Evolutionary conservation across 2,888 invertebrate genomes (phyloP).

Genomic region (Cheilosia impressa): DNA sequence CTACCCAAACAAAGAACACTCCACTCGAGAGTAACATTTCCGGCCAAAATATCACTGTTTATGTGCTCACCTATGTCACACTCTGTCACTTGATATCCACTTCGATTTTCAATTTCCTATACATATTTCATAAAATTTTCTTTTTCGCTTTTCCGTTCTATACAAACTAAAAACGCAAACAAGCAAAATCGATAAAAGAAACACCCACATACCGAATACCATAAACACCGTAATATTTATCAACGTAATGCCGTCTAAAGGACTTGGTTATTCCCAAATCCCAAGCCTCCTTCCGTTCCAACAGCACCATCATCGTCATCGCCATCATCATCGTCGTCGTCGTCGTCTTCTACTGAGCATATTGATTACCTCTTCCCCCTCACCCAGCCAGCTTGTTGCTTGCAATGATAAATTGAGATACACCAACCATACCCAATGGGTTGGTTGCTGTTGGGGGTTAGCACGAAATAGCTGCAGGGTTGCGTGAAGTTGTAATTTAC

Average conservation of each 20-base stretch:
- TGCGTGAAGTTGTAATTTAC: slow-evolving; percentile 8
- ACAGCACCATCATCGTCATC: slow-evolving; percentile 12
- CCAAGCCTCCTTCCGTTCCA: slow-evolving; percentile 1
- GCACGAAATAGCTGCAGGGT: slow-evolving; percentile 23
- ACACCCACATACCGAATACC: not conserved
- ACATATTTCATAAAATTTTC: slow-evolving; percentile 8
- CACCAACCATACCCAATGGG: not conserved
- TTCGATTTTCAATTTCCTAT: slow-evolving; percentile 50
- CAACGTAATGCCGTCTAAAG: slow-evolving; percentile 18
- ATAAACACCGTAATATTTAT: slow-evolving; percentile 35
- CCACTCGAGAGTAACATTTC: not conserved
- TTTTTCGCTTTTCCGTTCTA: not conserved
- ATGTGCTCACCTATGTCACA: not conserved
- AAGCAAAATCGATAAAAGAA: not conserved
- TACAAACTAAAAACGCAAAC: slow-evolving; percentile 5
- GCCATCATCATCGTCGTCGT: slow-evolving; percentile 16
- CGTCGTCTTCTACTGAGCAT: slow-evolving; percentile 4
- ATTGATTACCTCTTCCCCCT: slow-evolving; percentile 21
- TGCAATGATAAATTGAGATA: slow-evolving; percentile 31
- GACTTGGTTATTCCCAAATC: slow-evolving; percentile 35
- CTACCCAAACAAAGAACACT: no score
- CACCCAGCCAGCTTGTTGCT: slow-evolving; percentile 38
- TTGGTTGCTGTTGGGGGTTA: not conserved
- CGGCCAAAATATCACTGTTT: slow-evolving; percentile 6
- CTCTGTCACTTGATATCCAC: slow-evolving; percentile 28